Percentiles rank a stretch among this genome's conserved stretches.
Evolutionary conservation across 2,797 vertebrate genomes (phyloP).

Genomic region (Clarias pachynema): DNA sequence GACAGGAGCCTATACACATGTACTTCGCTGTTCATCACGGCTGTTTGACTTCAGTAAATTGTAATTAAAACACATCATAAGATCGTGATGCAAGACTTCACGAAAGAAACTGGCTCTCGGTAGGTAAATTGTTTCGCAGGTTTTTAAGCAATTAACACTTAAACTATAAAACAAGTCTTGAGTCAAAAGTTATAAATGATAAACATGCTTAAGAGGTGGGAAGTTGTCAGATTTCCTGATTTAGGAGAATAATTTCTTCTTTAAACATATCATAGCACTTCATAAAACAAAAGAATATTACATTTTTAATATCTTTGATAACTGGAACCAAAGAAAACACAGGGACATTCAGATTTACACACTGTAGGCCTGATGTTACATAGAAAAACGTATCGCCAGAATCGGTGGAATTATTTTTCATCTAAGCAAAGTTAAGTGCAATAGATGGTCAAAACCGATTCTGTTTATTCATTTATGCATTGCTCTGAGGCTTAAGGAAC

Average conservation of each 20-base stretch:
- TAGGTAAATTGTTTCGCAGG: neutral
- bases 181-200: neutral
- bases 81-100: neutral
- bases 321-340: neutral
- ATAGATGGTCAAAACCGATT: neutral
- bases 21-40: neutral
- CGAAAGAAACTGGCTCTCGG: neutral
- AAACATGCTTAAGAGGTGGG: neutral
- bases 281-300: neutral
- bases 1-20: neutral
- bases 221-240: neutral
- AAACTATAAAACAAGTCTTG: no score
- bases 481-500: slow-evolving; percentile 48
- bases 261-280: neutral
- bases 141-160: no score
- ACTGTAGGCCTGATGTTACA: neutral
- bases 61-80: neutral
- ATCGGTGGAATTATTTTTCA: no score
- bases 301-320: slow-evolving; percentile 6
- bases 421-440: neutral
- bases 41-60: neutral
- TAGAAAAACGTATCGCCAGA: neutral
- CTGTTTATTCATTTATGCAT: slow-evolving; percentile 8
- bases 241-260: neutral
- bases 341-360: neutral